Conservation (phyloP, 2,888 invertebrate species). For the Drosophila conformis region DNA sequence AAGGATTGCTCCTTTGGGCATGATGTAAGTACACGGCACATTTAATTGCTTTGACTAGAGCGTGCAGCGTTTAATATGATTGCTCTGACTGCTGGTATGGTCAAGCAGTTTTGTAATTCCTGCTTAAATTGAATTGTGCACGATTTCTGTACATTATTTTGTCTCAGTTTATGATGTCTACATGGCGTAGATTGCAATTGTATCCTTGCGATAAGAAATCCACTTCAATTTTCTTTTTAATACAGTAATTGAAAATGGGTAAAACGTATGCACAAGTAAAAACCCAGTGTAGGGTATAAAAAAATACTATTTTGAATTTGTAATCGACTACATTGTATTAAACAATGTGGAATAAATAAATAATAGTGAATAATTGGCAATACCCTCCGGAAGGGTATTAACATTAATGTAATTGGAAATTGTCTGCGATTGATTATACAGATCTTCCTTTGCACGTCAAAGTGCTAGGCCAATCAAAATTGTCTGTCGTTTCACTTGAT, state of each 20-base stretch:
- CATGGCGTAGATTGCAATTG: constrained; percentile 9
- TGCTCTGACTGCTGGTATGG: constrained; percentile 18
- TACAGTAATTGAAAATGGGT: not conserved
- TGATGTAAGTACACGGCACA: constrained; percentile 36
- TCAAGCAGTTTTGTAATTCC: constrained; percentile 33
- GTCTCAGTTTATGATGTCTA: constrained; percentile 9
- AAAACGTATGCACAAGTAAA: not conserved
- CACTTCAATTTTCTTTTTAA: constrained; percentile 1
- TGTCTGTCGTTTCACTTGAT: constrained; percentile 32
- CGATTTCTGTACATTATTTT: constrained; percentile 45
- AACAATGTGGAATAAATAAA: not conserved
- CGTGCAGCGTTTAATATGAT: constrained; percentile 23
- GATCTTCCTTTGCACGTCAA: constrained; percentile 6
- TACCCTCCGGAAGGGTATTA: not conserved
- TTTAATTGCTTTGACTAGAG: constrained; percentile 49
- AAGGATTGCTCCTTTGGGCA: constrained; percentile 9
- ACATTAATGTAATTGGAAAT: constrained; percentile 16
- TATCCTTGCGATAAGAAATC: not conserved
- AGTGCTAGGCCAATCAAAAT: constrained; percentile 15
- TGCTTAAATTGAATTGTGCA: constrained; percentile 51
- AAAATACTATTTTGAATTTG: not conserved
- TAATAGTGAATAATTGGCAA: not conserved
- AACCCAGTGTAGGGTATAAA: not conserved
- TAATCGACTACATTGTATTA: not conserved
- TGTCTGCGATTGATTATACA: constrained; percentile 3